Base-by-base conservation (phyloP, 2,888 invertebrate species). In the Eucera pruinosa region DNA sequence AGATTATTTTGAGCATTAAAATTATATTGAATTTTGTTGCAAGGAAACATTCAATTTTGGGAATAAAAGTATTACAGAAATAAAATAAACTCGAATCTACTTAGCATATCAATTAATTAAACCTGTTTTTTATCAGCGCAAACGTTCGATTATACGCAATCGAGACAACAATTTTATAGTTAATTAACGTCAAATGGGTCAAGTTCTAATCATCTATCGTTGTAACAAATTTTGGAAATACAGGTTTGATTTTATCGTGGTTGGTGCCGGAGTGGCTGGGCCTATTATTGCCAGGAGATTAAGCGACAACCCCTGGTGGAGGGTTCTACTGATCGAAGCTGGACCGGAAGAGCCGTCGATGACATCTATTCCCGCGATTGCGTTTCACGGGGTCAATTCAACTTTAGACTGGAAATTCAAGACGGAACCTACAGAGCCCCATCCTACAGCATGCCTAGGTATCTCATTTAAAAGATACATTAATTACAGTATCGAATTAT, bases 341-440 rank as follows among this genome's bases (percentile, higher is more conserved):
- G 93, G 93, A 7, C 93, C 93, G 0, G 93, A 93, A 73, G 93
- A 93, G 83, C 93, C 93, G 2, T 89, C 92, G 25, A 88, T 91
- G 80, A 92, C 93, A 2, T 86, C 91, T 3, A 84, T 93, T 48
- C 93, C 93, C 1, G 92, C 91, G 9, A 87, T 93, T 25, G 91
- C 93, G 0, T 90, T 91, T 41, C 89, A 90, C 30, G 90, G 92
- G 0, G 74, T 92, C 18, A 90, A 91, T 20, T 91, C 93, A 11
- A 71, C 89, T 9, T 89, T 94, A 20, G 94, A 94, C 82, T 94
- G 94, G 94, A 90, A 92, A 2, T 94, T 92, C 82, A 90, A 90
- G 78, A 94, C 94, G 0, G 93, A 93, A 80, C 93, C 93, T 0
- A 93, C 93, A 20, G 64, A 86, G 33, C 91, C 92, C 1, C 80